These are phyloP conservation scores for Gyrodactylus salaris DNA, from an alignment of 1,140 invertebrate genomes.

Conservation along the genomic window DNA sequence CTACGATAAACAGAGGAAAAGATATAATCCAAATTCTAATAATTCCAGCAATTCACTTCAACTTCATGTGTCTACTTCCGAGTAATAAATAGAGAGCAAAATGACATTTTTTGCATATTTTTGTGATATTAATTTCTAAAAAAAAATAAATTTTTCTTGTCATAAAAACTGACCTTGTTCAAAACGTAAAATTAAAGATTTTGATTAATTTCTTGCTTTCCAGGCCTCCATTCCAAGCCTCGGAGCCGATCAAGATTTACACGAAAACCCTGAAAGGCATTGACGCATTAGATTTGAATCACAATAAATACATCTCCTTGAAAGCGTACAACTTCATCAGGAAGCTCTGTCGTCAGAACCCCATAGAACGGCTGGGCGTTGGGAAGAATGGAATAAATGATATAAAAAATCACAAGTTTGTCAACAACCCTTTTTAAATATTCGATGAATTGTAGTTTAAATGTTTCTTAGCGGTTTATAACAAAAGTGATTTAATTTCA, in stretches of 20 bases:
- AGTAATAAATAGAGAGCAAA: no score
- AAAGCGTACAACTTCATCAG: neutral
- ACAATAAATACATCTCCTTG: neutral
- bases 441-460: no score
- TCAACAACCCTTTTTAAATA: neutral
- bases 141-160: no score
- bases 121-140: no score
- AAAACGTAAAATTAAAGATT: neutral
- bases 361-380: conserved; percentile 17
- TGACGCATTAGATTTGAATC: neutral
- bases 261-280: conserved; percentile 1
- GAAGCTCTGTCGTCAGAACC: conserved; percentile 13
- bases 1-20: no score
- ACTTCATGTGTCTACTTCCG: no score
- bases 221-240: neutral
- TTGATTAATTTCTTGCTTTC: neutral
- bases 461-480: neutral
- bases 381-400: conserved; percentile 18
- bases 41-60: no score
- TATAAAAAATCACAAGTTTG: conserved; percentile 19
- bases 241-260: conserved; percentile 3
- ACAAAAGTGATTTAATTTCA: neutral
- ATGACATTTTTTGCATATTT: no score
- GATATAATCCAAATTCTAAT: no score
- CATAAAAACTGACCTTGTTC: no score